phyloP scores from a whole-genome alignment of 2,113 vertebrate species.

The Phyllostomus hastatus region DNA sequence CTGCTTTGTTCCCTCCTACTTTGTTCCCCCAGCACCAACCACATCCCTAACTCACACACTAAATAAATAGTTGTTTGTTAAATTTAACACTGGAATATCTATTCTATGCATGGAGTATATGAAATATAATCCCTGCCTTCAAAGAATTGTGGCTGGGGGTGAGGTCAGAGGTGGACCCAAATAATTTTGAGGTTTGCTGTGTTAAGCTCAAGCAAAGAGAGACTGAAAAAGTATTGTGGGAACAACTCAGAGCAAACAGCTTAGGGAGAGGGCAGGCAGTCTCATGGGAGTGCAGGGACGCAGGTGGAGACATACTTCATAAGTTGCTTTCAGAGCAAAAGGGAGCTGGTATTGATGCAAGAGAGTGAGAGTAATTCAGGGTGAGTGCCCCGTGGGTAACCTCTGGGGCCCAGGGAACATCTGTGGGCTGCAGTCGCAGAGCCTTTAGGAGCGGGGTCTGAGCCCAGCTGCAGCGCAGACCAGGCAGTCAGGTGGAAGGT shows the following conservation, averaged over 20 bases:
- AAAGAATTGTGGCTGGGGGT: neutral
- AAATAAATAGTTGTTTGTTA: neutral
- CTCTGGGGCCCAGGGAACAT: neutral
- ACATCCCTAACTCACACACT: neutral
- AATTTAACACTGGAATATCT: neutral
- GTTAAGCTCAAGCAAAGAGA: neutral
- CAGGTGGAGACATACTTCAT: neutral
- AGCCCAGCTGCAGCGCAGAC: neutral
- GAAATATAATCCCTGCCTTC: neutral
- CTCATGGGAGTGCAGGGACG: neutral
- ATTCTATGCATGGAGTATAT: neutral
- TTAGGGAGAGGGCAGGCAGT: neutral
- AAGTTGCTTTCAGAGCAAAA: conserved; percentile 46
- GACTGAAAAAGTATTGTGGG: neutral
- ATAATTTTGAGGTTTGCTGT: neutral
- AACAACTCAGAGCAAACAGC: neutral
- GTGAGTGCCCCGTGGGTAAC: neutral
- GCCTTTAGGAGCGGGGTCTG: neutral
- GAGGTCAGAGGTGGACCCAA: neutral
- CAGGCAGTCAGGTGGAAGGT: neutral
- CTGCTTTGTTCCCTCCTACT: neutral
- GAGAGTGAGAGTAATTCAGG: neutral
- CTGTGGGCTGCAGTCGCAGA: neutral
- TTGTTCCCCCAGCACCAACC: neutral
- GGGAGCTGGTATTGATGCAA: neutral